phyloP scores from a whole-genome alignment of 2,113 vertebrate genomes.

The Ia io region DNA sequence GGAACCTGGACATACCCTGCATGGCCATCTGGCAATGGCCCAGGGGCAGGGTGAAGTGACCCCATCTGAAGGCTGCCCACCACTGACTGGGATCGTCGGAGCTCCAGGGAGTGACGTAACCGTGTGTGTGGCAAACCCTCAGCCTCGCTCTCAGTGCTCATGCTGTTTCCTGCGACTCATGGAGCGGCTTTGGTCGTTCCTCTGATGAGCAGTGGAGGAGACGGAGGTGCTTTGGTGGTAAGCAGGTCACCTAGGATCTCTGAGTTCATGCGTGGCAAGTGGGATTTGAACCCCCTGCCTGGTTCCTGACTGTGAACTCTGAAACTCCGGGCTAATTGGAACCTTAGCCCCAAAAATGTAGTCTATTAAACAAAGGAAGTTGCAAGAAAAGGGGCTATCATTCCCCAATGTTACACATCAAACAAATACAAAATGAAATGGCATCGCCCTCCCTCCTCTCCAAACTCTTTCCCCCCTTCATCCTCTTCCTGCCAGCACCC shows the following conservation, averaged over 20 bases:
- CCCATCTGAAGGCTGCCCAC: background rate
- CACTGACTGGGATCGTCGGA: fast-evolving
- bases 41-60: fast-evolving
- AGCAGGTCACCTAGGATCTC: background rate
- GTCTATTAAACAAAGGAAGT: background rate
- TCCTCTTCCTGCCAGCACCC: background rate
- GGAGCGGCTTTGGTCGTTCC: fast-evolving
- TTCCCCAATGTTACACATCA: background rate
- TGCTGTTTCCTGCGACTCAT: fast-evolving
- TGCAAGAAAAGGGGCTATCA: background rate
- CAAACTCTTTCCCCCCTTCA: background rate
- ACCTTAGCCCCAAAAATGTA: background rate
- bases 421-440: background rate
- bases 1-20: background rate
- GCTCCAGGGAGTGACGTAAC: fast-evolving
- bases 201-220: background rate
- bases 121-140: background rate
- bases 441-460: background rate
- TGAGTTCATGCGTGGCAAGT: fast-evolving
- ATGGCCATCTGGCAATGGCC: fast-evolving
- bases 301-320: background rate
- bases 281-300: background rate
- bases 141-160: fast-evolving
- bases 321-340: no score
- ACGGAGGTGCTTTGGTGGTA: fast-evolving